These are phyloP conservation scores for Actinia tenebrosa DNA, from an alignment of 64 coral and sea anemone species.

Conservation along the genomic window DNA sequence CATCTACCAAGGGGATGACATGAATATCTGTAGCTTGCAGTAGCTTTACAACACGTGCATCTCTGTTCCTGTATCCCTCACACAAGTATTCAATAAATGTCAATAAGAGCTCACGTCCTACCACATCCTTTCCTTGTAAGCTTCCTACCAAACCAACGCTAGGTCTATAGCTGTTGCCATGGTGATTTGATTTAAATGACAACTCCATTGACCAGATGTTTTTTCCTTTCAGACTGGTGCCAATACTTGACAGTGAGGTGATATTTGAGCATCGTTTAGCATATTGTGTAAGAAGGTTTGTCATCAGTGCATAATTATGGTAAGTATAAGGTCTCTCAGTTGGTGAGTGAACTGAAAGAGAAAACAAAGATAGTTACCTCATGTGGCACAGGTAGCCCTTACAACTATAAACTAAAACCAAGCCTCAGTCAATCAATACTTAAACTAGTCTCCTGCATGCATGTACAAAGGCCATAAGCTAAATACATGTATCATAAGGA, in stretches of 20 bases:
- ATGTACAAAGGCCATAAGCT: too few species aligned
- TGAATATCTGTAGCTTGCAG: conserved; percentile 68
- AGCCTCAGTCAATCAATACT: too few species aligned
- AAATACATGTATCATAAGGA: background rate
- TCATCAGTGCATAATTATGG: conserved; percentile 57
- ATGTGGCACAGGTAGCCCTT: too few species aligned
- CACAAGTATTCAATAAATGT: conserved; percentile 73
- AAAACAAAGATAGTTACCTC: background rate
- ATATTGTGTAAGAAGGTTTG: conserved; percentile 42
- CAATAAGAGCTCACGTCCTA: conserved; percentile 74
- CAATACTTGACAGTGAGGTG: conserved; percentile 53
- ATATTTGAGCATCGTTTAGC: conserved; percentile 46
- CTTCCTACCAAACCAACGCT: conserved; percentile 77
- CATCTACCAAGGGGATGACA: conserved; percentile 78
- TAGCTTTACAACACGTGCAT: conserved; percentile 39
- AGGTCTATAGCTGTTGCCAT: conserved; percentile 35
- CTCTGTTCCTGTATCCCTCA: conserved; percentile 46
- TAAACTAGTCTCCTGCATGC: too few species aligned
- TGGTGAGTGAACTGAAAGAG: background rate
- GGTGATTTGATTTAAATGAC: conserved; percentile 36
- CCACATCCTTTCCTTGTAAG: conserved; percentile 65
- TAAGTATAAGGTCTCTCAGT: conserved; percentile 35
- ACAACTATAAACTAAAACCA: too few species aligned
- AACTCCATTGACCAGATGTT: conserved; percentile 64
- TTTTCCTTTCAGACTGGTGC: conserved; percentile 52